These are phyloP conservation scores for Tholera decimalis DNA, from an alignment of 2,888 invertebrate species.

Conservation along the genomic window DNA sequence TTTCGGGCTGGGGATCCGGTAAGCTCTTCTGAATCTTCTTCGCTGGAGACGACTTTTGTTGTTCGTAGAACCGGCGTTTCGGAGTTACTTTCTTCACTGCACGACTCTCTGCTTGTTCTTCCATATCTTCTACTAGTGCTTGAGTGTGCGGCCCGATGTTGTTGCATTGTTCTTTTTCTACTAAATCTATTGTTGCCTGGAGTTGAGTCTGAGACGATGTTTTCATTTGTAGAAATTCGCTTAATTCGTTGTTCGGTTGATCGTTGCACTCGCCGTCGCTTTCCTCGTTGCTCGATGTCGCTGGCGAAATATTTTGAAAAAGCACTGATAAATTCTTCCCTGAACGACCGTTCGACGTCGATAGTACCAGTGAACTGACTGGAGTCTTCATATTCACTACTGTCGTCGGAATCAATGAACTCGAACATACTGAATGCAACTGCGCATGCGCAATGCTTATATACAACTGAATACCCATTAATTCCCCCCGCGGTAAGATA, in stretches of 20 bases:
- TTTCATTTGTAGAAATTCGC: no score
- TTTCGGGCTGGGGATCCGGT: background rate
- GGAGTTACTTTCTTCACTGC: background rate
- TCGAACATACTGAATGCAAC: no score
- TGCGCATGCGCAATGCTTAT: no score
- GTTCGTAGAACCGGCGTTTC: background rate
- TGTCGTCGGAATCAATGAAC: no score
- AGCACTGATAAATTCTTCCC: background rate
- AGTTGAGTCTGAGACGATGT: background rate
- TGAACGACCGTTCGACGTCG: background rate
- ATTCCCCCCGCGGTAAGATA: no score
- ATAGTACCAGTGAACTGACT: background rate
- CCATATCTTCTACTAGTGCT: background rate
- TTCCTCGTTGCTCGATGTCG: background rate
- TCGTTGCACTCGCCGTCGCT: background rate
- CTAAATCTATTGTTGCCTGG: background rate
- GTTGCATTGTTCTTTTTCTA: background rate
- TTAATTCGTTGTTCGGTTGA: no score
- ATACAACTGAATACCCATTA: no score
- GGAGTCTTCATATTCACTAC: background rate
- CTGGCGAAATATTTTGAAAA: no score
- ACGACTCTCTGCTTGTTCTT: background rate
- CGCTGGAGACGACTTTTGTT: background rate
- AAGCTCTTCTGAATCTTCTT: background rate
- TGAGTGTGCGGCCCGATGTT: background rate